Base-by-base conservation (phyloP, 2,797 vertebrate species). In the Catamblyrhynchus diadema region DNA sequence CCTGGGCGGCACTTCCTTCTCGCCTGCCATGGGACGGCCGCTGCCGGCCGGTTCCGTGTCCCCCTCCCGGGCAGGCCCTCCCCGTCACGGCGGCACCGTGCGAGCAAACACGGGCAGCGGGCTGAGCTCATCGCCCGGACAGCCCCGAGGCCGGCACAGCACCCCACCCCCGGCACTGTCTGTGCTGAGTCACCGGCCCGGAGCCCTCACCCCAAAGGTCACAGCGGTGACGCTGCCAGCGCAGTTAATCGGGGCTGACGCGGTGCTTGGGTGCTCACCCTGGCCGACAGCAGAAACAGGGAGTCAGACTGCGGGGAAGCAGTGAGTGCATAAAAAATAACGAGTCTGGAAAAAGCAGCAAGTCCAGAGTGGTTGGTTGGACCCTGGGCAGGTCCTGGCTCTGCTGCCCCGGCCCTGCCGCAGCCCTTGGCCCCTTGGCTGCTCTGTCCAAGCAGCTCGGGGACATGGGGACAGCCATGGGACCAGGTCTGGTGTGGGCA, bases 1-100 rank as follows among this genome's bases (percentile, higher is more conserved):
- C 87, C 81, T 7, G 25, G 19, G 94, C 71, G 0, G 70, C 73
- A 93, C 94, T 96, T 95, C 92, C 96, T 94, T 86, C 77, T 94
- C 60, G 21, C 60, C 12, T 4, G 20, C n/a, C 4, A 0, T 1
- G 23, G 80, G 62, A n/a, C 18, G 35, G 89, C 82, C 32, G 37
- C 54, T 14, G 25, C 23, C 4, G 33, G 74, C 62, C 30, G 3
- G 12, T 39, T 42, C 42, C 24, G 25, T 51, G 65, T 67, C 45
- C 54, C 54, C 53, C 23, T 18, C 14, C 51, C 25, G 51, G 10
- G 50, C 69, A 1, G 50, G 80, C 69, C 81, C 69, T 75, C 87
- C 78, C 65, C 17, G 48, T 50, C 48, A 28, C 48, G 48, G 48
- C 48, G 25, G 39, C 66, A 53, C 11, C 81, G 70, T 57, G 81